Evolutionary conservation across 2,888 invertebrate species (phyloP), one percentile per base, ranked within the genome.

Genomic region (Cantharis lateralis): DNA sequence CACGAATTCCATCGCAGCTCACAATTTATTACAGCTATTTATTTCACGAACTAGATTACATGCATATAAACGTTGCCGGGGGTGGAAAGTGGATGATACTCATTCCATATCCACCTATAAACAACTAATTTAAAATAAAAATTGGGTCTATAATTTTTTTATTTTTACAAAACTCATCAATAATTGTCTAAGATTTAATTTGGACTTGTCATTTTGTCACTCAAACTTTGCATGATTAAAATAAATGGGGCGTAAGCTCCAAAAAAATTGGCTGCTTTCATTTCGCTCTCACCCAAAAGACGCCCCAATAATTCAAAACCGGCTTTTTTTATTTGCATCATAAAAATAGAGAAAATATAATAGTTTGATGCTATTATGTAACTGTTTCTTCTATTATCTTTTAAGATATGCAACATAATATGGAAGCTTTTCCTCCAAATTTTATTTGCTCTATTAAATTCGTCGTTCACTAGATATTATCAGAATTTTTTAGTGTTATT

Each of bases 11-110:
- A 82, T 83, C 82, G 79, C 82, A 81, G 82, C 83, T 95, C 1
- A 93, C 94, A 64, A 96, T 95, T 68, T 93, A 94, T 85, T 94
- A 93, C 84, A 93, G 87, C 86, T 95, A 95, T 85, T 94, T 94
- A 10, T 88, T 88, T 88, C 86, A 86, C 85, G 85, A 85, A 87
- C 87, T 87, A 88, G 88, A 88, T 88, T 88, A 88, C 88, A 87
- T 88, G 87, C 87, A 88, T 88, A 88, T 88, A 88, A 88, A 88
- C 88, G 88, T 81, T 84, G 85, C 82, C 82, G 85, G 86, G 74
- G 76, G 71, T 72, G 74, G 72, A 76, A 72, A 63, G 72, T 76
- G 72, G 73, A 76, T 71, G 78, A 70, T 69, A 74, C 74, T 66
- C 66, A 77, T 74, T 77, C 79, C 76, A 70, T 72, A 68, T 72